phyloP scores from a whole-genome alignment of 1,140 invertebrate genomes.

The Nixonia krombeini region DNA sequence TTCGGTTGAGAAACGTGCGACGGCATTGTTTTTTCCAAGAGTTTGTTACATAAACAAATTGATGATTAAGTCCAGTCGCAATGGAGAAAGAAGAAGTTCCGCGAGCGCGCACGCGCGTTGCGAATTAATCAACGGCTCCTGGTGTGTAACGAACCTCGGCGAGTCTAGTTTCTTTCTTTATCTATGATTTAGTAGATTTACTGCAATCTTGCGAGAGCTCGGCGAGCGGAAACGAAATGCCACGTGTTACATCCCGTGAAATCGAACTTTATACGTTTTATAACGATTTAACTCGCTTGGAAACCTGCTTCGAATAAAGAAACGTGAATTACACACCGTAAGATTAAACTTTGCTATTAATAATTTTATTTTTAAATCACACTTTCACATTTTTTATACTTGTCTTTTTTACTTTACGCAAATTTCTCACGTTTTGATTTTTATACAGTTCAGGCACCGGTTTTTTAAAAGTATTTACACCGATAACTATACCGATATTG shows the following conservation, averaged over 20 bases:
- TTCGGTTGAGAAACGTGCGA: background rate
- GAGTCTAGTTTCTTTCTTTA: background rate
- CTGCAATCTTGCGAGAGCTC: background rate
- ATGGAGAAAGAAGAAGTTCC: background rate
- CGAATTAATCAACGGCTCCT: background rate
- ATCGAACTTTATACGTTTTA: background rate
- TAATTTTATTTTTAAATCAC: no score
- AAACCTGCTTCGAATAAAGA: no score
- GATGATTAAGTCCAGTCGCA: background rate
- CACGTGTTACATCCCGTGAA: no score
- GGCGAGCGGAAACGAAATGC: background rate
- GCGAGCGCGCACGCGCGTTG: background rate
- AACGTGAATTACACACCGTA: no score
- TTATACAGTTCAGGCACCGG: no score
- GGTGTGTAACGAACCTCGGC: conserved; percentile 2
- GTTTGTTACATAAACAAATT: background rate
- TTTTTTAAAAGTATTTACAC: no score
- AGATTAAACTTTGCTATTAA: no score
- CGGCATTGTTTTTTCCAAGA: background rate
- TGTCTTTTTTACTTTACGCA: no score
- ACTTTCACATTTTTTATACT: no score
- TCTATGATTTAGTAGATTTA: conserved; percentile 1
- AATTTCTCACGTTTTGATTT: no score
- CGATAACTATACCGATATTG: no score
- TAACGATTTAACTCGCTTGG: no score